Evolutionary conservation across 2,113 vertebrate genomes (phyloP), one percentile per base, ranked within the genome.

Genomic region (Thamnophis sirtalis): DNA sequence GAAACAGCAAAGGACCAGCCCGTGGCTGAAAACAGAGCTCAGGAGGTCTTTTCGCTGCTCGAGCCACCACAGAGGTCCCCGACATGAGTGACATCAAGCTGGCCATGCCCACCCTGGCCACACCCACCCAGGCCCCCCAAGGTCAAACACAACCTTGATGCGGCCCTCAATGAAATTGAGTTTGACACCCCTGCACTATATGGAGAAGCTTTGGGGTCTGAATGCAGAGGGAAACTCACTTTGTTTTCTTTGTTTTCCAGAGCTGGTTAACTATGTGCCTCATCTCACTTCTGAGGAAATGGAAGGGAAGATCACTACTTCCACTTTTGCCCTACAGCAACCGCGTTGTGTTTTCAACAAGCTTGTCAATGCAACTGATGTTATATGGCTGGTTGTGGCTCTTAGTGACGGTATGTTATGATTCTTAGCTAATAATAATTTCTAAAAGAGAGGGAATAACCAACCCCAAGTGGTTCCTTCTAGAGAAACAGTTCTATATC

Each of bases 351-450:
- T 60, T 84, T 98, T 98, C 50, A 0, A 9, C 0, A 1, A 1
- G 0, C 0, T 0, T 0, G 19, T 0, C 15, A 8, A 7, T 13
- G 0, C 9, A 38, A 0, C 1, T 0, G 60, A 95, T 0, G 3
- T n/a, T 53, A 96, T 98, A 94, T 97, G 97, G 97, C 95, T 98
- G 92, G 96, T 97, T 94, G 97, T 98, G 58, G 96, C 97, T 10
- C 0, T 6, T 5, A 28, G 84, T 0, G 0, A 11, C 0, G 95
- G 97, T 97, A 93, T 1, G 97, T 95, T 54, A 13, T 3, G 0
- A 3, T 10, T 89, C 43, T 53, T 10, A 28, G 51, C 33, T 21
- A 43, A 2, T 11, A 26, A 11, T 48, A 28, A 6, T 48, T 19
- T 24, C 21, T 28, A 24, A 56, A 60, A 43, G 38, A 43, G 5